Percentiles rank a stretch among this genome's conserved stretches.
Conservation (phyloP, 2,797 vertebrate genomes). For the Phrynocephalus vlangalii region DNA sequence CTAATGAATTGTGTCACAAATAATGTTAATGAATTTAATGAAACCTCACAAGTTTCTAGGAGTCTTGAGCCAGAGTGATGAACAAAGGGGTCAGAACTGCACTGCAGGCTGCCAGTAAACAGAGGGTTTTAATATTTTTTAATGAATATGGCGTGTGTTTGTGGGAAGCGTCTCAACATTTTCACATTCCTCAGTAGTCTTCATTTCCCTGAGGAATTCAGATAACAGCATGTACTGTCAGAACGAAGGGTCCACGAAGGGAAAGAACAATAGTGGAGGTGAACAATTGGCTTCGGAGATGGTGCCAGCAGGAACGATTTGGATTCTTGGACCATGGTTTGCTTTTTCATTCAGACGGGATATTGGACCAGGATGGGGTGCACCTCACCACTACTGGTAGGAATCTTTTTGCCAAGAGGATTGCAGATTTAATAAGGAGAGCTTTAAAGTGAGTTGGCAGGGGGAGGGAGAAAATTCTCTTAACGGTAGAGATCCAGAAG, state of each 20-base stretch:
- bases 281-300: no score
- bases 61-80: slow-evolving; percentile 16
- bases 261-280: no score
- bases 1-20: slow-evolving; percentile 27
- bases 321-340: no score
- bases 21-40: slow-evolving; percentile 36
- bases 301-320: no score
- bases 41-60: background rate
- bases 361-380: no score
- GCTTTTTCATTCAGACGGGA: no score
- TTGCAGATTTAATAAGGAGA: no score
- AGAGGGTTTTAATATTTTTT: slow-evolving; percentile 34
- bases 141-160: slow-evolving; percentile 25
- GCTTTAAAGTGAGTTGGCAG: no score
- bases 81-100: slow-evolving; percentile 1
- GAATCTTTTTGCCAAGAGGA: no score
- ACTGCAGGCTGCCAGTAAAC: slow-evolving; percentile 2
- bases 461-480: no score
- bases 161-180: slow-evolving; percentile 36
- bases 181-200: background rate
- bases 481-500: no score
- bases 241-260: background rate
- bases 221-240: background rate
- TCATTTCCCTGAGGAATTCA: background rate
- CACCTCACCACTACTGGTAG: no score